Percentiles rank a stretch among this genome's conserved stretches.
These are phyloP conservation scores for Chironomus striatipennis DNA, from an alignment of 1,140 invertebrate species.

Conservation along the genomic window DNA sequence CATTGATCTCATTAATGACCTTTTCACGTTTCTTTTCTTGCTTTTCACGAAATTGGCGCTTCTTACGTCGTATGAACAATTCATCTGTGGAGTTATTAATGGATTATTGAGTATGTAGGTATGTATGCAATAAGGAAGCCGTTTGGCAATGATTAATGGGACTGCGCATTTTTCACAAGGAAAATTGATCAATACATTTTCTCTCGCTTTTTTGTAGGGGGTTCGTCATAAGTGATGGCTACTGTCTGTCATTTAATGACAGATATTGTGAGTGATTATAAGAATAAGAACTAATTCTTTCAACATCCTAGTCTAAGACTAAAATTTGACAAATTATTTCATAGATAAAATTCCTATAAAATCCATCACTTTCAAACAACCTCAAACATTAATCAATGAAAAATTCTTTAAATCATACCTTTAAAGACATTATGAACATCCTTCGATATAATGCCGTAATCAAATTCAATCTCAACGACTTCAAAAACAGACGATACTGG, in stretches of 20 bases:
- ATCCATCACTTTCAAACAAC: too few species aligned
- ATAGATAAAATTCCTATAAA: too few species aligned
- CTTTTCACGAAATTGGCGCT: conserved; percentile 51
- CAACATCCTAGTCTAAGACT: too few species aligned
- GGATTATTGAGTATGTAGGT: conserved; percentile 17
- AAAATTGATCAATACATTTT: conserved; percentile 28
- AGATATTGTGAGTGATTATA: too few species aligned
- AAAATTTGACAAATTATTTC: too few species aligned
- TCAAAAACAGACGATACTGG: conserved; percentile 85
- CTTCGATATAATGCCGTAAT: conserved; percentile 58
- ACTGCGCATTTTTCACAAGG: too few species aligned
- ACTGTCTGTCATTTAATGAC: too few species aligned
- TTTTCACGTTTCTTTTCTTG: conserved; percentile 63
- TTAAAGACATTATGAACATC: conserved; percentile 56
- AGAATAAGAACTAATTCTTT: too few species aligned
- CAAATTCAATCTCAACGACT: conserved; percentile 76
- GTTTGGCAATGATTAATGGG: conserved; percentile 24
- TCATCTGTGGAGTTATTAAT: conserved; percentile 45
- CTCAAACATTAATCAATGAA: too few species aligned
- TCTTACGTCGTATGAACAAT: conserved; percentile 51
- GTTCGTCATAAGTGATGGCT: conserved; percentile 26
- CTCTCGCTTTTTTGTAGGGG: conserved; percentile 25
- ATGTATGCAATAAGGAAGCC: conserved; percentile 25
- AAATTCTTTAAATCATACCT: conserved; percentile 44
- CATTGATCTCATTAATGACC: conserved; percentile 61